These are phyloP conservation scores for Myotis yumanensis DNA, from an alignment of 2,113 vertebrate genomes.

Conservation along the genomic window DNA sequence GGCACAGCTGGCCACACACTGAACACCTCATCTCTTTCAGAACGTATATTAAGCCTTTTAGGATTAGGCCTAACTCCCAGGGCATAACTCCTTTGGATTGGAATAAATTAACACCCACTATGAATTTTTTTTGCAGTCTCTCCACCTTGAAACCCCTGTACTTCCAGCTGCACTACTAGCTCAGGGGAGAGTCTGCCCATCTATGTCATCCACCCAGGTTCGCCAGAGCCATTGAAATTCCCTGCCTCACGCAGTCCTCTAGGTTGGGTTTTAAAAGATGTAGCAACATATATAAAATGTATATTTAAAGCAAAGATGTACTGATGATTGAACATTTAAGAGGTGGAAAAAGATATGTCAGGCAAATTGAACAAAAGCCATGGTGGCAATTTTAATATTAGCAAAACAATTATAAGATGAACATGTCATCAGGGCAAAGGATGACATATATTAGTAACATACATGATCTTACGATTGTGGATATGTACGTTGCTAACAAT, in stretches of 20 bases:
- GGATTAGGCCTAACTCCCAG: background rate
- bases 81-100: background rate
- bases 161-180: background rate
- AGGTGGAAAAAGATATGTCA: background rate
- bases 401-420: background rate
- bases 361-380: constrained; percentile 3
- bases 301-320: background rate
- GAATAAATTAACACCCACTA: constrained; percentile 18
- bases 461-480: background rate
- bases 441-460: background rate
- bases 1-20: background rate
- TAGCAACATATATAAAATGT: background rate
- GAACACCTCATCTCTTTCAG: background rate
- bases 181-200: background rate
- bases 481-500: background rate
- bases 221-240: background rate
- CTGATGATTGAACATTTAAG: background rate
- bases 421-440: background rate
- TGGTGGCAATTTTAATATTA: background rate
- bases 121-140: background rate
- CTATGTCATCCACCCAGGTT: background rate
- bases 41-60: background rate
- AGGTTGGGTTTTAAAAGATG: background rate
- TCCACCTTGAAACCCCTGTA: background rate
- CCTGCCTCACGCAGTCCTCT: background rate